Evolutionary conservation across 2,888 invertebrate genomes (phyloP).

Genomic region (Cantharis rufa): DNA sequence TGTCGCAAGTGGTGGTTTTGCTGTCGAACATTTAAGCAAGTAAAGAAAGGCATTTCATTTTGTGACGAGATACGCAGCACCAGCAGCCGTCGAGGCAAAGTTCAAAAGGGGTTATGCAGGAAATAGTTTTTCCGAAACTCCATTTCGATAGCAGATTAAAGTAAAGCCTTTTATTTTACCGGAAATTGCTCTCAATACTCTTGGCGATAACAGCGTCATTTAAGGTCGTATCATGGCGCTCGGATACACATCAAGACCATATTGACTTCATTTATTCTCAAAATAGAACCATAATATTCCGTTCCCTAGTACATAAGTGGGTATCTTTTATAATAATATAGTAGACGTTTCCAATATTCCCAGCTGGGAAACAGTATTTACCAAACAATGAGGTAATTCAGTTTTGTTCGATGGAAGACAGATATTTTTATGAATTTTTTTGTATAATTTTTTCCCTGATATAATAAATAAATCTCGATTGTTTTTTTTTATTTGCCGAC

Average conservation of each 20-base stretch:
- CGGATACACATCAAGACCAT: conserved; percentile 30
- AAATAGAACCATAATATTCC: conserved; percentile 25
- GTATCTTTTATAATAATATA: conserved; percentile 10
- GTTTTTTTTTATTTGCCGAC: background rate
- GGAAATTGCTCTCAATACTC: conserved; percentile 33
- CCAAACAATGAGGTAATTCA: background rate
- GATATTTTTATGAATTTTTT: background rate
- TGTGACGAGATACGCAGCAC: conserved; percentile 14
- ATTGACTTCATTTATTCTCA: conserved; percentile 31
- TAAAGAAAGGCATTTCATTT: conserved; percentile 11
- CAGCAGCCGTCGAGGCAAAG: conserved; percentile 18
- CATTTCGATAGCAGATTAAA: conserved; percentile 32
- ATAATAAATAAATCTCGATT: background rate
- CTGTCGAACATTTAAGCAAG: conserved; percentile 14
- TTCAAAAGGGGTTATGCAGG: conserved; percentile 30
- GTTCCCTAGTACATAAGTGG: conserved; percentile 10
- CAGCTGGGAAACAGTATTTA: conserved; percentile 8
- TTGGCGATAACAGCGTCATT: conserved; percentile 31
- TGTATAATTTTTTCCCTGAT: background rate
- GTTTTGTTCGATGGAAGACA: background rate
- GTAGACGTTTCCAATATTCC: conserved; percentile 12
- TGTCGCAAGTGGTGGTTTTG: conserved; percentile 3
- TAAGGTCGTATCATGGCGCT: conserved; percentile 29
- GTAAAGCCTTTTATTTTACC: conserved; percentile 33
- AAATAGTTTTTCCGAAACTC: conserved; percentile 32